phyloP scores from a whole-genome alignment of 1,140 invertebrate species.

The Rhagoletis pomonella region DNA sequence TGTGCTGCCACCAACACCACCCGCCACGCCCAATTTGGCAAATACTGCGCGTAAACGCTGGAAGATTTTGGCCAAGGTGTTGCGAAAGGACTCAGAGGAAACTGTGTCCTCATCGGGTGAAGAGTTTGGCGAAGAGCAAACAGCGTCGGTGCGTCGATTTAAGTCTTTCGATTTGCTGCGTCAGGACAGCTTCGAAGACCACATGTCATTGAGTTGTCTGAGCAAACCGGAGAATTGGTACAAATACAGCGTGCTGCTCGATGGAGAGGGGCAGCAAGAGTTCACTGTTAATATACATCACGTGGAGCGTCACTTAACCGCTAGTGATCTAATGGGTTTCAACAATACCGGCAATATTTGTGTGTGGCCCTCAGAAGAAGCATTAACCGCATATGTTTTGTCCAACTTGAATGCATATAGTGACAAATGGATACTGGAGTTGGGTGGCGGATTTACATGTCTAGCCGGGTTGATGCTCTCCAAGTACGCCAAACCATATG shows the following conservation, averaged over 20 bases:
- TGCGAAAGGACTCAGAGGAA: conserved; percentile 76
- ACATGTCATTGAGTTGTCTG: conserved; percentile 68
- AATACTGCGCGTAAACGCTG: conserved; percentile 80
- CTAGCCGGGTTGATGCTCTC: conserved; percentile 85
- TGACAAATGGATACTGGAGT: conserved; percentile 82
- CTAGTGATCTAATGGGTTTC: conserved; percentile 86
- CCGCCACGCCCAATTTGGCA: conserved; percentile 67
- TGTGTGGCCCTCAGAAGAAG: conserved; percentile 93
- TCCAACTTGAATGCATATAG: conserved; percentile 81
- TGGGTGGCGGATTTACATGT: conserved; percentile 91
- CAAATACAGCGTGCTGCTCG: conserved; percentile 76
- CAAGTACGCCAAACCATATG: conserved; percentile 79
- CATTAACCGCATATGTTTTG: conserved; percentile 84
- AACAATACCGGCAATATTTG: conserved; percentile 95
- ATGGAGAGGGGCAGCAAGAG: conserved; percentile 65
- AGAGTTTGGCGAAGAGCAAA: conserved; percentile 67
- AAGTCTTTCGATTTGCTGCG: conserved; percentile 71
- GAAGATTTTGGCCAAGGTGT: conserved; percentile 81
- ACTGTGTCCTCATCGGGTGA: conserved; percentile 68
- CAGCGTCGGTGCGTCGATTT: conserved; percentile 70
- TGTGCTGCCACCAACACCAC: conserved; percentile 70
- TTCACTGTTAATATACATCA: conserved; percentile 78
- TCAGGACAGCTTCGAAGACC: conserved; percentile 71
- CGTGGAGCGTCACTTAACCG: conserved; percentile 79
- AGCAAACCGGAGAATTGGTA: conserved; percentile 75